Percentiles rank a stretch among this genome's conserved stretches.
Evolutionary conservation across 2,113 vertebrate genomes (phyloP).

Genomic region (Lucifuga dentata): DNA sequence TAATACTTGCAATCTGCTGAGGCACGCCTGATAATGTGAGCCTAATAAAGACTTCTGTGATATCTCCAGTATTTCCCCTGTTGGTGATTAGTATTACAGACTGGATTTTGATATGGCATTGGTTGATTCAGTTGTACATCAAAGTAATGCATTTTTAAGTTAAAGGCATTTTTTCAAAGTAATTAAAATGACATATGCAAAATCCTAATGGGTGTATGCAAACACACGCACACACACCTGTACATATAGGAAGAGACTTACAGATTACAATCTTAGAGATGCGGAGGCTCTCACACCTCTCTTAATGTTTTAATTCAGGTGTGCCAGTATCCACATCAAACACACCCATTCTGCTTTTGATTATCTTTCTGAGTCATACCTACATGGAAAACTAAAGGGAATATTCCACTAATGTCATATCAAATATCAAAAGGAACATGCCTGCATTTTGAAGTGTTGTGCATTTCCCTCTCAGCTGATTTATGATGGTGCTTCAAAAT

Average conservation of each 20-base stretch:
- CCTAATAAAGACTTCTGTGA: background rate
- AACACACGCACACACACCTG: background rate
- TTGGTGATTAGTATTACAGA: too few species aligned
- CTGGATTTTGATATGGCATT: too few species aligned
- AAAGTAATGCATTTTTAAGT: too few species aligned
- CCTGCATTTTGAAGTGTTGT: slow-evolving; percentile 5
- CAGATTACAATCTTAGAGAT: too few species aligned
- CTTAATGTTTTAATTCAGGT: slow-evolving; percentile 30
- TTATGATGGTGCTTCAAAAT: too few species aligned
- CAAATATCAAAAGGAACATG: background rate
- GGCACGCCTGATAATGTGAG: background rate
- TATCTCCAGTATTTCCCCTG: too few species aligned
- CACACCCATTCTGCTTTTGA: slow-evolving; percentile 34
- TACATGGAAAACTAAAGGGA: background rate
- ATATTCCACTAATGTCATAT: background rate
- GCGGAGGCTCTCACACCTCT: background rate
- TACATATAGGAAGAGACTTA: slow-evolving; percentile 10
- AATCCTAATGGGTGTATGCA: background rate
- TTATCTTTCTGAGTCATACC: slow-evolving; percentile 17
- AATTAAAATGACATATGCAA: too few species aligned
- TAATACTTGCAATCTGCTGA: background rate
- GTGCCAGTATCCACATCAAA: slow-evolving; percentile 54
- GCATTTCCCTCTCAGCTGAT: too few species aligned
- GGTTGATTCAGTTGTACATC: too few species aligned
- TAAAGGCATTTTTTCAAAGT: too few species aligned